These are phyloP conservation scores for Drosophila fuyamai DNA, from an alignment of 1,140 invertebrate species.

Conservation along the genomic window DNA sequence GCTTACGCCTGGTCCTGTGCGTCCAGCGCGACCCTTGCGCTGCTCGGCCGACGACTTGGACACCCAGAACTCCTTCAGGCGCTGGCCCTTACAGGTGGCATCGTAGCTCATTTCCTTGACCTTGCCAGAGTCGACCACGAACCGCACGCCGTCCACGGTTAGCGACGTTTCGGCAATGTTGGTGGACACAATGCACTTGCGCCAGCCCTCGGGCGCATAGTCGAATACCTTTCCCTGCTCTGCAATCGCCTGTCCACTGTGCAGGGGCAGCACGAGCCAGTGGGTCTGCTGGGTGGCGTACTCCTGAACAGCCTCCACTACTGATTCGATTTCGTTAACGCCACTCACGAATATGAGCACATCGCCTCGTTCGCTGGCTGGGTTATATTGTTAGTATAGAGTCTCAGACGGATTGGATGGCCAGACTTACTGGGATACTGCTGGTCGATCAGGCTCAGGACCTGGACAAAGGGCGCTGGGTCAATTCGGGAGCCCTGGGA, in stretches of 20 bases:
- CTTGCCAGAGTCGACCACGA: conserved; percentile 98
- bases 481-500: conserved; percentile 86
- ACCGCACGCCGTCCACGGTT: conserved; percentile 99
- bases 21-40: conserved; percentile 96
- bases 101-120: conserved; percentile 99
- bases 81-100: conserved; percentile 93
- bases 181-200: conserved; percentile 99
- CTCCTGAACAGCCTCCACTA: conserved; percentile 94
- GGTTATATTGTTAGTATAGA: background rate
- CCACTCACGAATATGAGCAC: conserved; percentile 98
- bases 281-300: conserved; percentile 92
- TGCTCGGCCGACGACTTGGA: conserved; percentile 99
- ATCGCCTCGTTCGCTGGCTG: conserved; percentile 95
- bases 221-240: conserved; percentile 99
- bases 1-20: conserved; percentile 87
- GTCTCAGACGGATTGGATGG: too few relatives aligned
- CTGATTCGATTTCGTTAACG: conserved; percentile 96
- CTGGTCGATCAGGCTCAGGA: conserved; percentile 96
- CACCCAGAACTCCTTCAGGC: conserved; percentile 97
- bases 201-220: conserved; percentile 95
- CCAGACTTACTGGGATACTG: conserved; percentile 90
- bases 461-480: conserved; percentile 95
- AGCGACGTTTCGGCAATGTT: conserved; percentile 99
- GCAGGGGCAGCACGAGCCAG: conserved; percentile 98
- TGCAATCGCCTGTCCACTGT: conserved; percentile 95